Percentiles rank a stretch among this genome's conserved stretches.
Evolutionary conservation across 1,140 invertebrate genomes (phyloP).

Genomic region (Philotrypesis tridentata): DNA sequence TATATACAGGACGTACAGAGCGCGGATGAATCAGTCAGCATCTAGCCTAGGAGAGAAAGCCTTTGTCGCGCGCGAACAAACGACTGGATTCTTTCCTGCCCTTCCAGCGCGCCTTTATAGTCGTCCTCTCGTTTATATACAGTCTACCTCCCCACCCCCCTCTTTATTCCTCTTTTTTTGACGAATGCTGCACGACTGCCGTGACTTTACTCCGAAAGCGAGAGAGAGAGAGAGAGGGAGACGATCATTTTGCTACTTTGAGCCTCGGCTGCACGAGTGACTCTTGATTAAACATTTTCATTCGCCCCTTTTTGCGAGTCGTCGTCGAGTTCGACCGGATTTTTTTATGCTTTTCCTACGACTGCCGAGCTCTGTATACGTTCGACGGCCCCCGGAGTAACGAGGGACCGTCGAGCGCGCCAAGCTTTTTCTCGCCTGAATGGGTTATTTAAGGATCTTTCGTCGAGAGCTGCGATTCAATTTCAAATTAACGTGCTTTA

Average conservation of each 20-base stretch:
- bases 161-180: slow-evolving; percentile 23
- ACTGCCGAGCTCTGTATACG: neutral
- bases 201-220: slow-evolving; percentile 40
- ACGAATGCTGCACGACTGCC: slow-evolving; percentile 13
- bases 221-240: too few relatives aligned
- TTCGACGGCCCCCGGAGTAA: neutral
- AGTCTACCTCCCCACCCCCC: neutral
- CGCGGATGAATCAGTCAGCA: too few relatives aligned
- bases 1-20: too few relatives aligned
- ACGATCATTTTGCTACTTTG: slow-evolving; percentile 38
- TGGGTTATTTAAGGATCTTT: slow-evolving; percentile 36
- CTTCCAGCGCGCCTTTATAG: neutral
- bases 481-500: slow-evolving; percentile 43
- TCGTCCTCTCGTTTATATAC: neutral
- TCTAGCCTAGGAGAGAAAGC: slow-evolving; percentile 24
- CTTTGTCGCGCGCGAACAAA: slow-evolving; percentile 47
- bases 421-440: neutral
- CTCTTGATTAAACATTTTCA: slow-evolving; percentile 45
- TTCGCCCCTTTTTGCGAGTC: slow-evolving; percentile 4
- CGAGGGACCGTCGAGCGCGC: neutral
- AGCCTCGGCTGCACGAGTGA: neutral
- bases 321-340: neutral
- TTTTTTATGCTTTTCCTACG: slow-evolving; percentile 18
- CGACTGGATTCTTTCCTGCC: slow-evolving; percentile 34
- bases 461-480: slow-evolving; percentile 31